phyloP scores from a whole-genome alignment of 1,140 invertebrate genomes.

The Zophobas atratus region DNA sequence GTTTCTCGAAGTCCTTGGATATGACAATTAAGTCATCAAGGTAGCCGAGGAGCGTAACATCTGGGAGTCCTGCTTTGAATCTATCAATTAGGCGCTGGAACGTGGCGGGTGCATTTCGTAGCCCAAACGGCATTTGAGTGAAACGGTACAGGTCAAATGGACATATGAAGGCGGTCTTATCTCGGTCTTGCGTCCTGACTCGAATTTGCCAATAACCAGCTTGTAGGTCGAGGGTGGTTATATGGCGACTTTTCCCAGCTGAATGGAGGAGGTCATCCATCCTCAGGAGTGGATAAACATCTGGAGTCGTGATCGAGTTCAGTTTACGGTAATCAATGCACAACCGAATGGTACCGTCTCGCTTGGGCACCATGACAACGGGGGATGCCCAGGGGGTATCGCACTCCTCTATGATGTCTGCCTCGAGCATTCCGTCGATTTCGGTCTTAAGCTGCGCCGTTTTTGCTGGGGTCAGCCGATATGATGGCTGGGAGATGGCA shows the following conservation, averaged over 20 bases:
- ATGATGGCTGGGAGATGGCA: not conserved
- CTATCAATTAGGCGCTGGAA: slow-evolving; percentile 62
- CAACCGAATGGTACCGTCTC: slow-evolving; percentile 49
- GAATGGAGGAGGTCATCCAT: slow-evolving; percentile 64
- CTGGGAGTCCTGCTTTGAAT: not conserved
- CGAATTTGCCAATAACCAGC: slow-evolving; percentile 70
- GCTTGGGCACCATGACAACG: slow-evolving; percentile 65
- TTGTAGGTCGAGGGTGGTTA: slow-evolving; percentile 68
- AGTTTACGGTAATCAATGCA: slow-evolving; percentile 57
- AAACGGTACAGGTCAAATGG: slow-evolving; percentile 66
- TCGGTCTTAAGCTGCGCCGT: not conserved
- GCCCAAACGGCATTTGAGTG: slow-evolving; percentile 68
- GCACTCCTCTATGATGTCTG: slow-evolving; percentile 38
- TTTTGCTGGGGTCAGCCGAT: not conserved
- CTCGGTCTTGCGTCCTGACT: slow-evolving; percentile 60
- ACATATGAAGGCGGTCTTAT: slow-evolving; percentile 68
- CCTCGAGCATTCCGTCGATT: slow-evolving; percentile 30
- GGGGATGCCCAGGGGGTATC: slow-evolving; percentile 64
- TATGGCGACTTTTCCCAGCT: not conserved
- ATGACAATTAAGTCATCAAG: slow-evolving; percentile 68
- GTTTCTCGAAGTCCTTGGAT: slow-evolving; percentile 64
- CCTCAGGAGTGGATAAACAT: slow-evolving; percentile 58
- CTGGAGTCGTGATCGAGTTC: slow-evolving; percentile 57
- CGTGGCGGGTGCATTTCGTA: slow-evolving; percentile 54
- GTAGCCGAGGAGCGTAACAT: slow-evolving; percentile 63